A percentile compares a stretch with the other conserved stretches of the same genome.
Conservation (phyloP, 2,797 vertebrate genomes). For the Sebastes steindachneri region DNA sequence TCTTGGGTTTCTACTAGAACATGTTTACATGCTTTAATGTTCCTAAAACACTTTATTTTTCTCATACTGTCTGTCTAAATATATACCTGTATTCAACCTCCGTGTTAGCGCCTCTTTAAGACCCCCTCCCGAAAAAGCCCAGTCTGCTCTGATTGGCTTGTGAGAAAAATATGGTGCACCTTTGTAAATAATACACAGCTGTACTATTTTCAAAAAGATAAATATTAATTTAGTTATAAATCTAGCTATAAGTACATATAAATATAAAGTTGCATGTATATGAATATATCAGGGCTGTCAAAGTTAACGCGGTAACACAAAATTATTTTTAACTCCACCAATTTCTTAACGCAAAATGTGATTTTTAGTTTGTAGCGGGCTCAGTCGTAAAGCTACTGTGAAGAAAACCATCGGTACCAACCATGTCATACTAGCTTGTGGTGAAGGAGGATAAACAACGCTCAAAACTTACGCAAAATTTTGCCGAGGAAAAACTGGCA, state of each 20-base stretch:
- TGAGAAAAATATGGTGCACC: background rate
- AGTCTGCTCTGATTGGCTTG: no score
- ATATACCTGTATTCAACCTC: background rate
- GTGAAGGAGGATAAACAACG: no score
- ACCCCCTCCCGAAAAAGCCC: background rate
- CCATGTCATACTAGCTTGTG: no score
- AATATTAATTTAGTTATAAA: background rate
- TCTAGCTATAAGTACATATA: background rate
- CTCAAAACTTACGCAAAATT: fast-evolving
- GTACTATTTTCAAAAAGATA: background rate
- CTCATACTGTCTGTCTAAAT: background rate
- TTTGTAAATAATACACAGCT: background rate
- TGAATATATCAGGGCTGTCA: background rate
- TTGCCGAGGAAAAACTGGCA: no score
- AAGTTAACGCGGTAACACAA: no score
- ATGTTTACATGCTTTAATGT: background rate
- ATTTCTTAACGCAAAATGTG: no score
- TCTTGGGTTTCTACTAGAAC: background rate
- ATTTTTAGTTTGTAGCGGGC: no score
- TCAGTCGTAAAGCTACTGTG: no score
- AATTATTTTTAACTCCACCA: no score
- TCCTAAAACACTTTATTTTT: no score
- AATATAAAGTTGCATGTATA: background rate
- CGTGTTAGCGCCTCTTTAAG: fast-evolving
- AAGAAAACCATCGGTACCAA: no score